Base-by-base conservation (phyloP, 2,888 invertebrate genomes). In the Euclidia mi region DNA sequence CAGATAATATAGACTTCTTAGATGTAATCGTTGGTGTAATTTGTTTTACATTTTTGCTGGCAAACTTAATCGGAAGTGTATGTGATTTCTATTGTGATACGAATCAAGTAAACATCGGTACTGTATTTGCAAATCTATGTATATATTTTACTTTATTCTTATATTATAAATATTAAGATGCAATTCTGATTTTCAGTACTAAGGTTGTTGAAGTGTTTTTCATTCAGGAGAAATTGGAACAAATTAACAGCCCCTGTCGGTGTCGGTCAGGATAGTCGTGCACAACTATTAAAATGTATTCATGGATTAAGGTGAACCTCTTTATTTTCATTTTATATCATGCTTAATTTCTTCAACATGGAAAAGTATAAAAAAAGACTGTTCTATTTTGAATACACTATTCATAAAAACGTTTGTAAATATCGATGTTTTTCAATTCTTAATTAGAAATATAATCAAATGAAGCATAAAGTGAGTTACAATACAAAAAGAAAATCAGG, bases 171-270 rank as follows among this genome's bases (percentile, higher is more conserved):
- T 25, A 25, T 7, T 25, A 25, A 25, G 4, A 25, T 7, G 4
- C 4, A 3, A 25, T 3, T 25, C 0, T 25, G 20, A 25, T 62
- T 58, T 31, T 25, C 43, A 68, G 67, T 18, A 11, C 34, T 50
- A 0, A 63, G 53, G 25, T 60, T 67, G 3, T 17, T 86, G 6
- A 31, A 72, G 3, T 78, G 80, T 46, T 87, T 87, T 55, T 85
- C 87, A 10, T 29, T 86, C n/a, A 56, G 43, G 25, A 68, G 69
- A 3, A 84, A 81, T 53, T 87, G 84, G 85, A 57, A 45, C 2
- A 62, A 55, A 15, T 52, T 78, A 6, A 11, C 60, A n/a, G 51
- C 53, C 2, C 48, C 70, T 14, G 14, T 14, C 7, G 34, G 7
- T 3, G 41, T 10, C 46, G 68, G 18, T 3, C 65, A 20, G 2